A percentile compares a stretch with the other conserved stretches of the same genome.
phyloP scores from a whole-genome alignment of 2,797 vertebrate species.

The Synaphobranchus kaupii region DNA sequence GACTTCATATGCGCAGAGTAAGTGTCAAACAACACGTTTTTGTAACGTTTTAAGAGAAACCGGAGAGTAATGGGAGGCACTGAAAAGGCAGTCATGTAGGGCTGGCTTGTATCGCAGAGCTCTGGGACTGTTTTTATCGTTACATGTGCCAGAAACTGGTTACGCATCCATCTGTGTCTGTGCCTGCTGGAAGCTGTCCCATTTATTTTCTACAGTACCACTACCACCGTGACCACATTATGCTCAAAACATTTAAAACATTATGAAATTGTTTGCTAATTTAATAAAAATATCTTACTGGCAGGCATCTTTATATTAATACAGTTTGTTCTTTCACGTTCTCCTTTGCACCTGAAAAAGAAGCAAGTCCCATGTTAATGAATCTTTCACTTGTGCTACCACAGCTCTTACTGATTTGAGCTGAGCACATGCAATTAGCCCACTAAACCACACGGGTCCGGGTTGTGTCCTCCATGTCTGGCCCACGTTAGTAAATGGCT shows the following conservation, averaged over 20 bases:
- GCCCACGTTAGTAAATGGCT: not conserved
- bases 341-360: not conserved
- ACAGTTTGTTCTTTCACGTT: not conserved
- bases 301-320: not conserved
- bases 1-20: not conserved
- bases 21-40: not conserved
- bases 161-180: not conserved
- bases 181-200: not conserved
- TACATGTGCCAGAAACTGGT: not conserved
- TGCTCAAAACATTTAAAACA: not conserved
- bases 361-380: not conserved
- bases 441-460: not conserved
- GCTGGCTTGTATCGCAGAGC: not conserved
- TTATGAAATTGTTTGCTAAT: not conserved
- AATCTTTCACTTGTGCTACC: not conserved
- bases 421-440: not conserved
- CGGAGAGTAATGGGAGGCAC: not conserved
- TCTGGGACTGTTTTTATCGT: not conserved
- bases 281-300: not conserved
- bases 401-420: not conserved
- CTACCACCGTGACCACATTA: not conserved
- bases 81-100: not conserved
- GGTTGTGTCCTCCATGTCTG: not conserved
- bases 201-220: not conserved
- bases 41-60: not conserved